Percentiles rank a stretch among this genome's conserved stretches.
Conservation (phyloP, 2,888 invertebrate species). For the Beris chalybata region DNA sequence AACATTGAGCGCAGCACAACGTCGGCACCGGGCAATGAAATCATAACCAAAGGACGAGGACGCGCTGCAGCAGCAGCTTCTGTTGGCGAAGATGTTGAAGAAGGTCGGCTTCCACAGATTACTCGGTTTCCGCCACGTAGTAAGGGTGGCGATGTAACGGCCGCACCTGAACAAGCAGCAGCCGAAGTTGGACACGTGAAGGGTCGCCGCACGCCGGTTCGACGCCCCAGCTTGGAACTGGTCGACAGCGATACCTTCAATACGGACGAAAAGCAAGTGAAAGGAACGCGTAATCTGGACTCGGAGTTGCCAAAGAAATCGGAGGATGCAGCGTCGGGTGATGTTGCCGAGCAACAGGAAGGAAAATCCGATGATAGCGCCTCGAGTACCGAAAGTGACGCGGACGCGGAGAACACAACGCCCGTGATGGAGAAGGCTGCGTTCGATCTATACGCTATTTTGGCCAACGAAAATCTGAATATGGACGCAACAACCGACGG, state of each 20-base stretch:
- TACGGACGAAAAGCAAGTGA: constrained; percentile 59
- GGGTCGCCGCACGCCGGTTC: constrained; percentile 53
- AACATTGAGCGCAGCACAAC: constrained; percentile 50
- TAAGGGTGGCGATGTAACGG: constrained; percentile 41
- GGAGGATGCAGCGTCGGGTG: constrained; percentile 45
- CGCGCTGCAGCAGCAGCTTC: constrained; percentile 38
- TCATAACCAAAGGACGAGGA: constrained; percentile 35
- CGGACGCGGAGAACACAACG: constrained; percentile 54
- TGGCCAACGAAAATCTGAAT: constrained; percentile 67
- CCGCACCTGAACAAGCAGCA: constrained; percentile 11
- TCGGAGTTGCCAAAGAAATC: constrained; percentile 43
- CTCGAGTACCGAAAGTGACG: constrained; percentile 39
- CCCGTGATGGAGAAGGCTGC: constrained; percentile 82
- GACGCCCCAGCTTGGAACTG: constrained; percentile 76
- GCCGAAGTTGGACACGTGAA: not conserved
- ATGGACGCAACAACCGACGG: constrained; percentile 57
- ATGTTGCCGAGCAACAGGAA: constrained; percentile 35
- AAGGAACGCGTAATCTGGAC: constrained; percentile 51
- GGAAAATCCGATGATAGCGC: not conserved
- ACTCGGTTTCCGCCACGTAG: constrained; percentile 83
- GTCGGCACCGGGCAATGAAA: constrained; percentile 57
- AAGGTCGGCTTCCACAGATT: constrained; percentile 70
- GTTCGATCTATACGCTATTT: constrained; percentile 78
- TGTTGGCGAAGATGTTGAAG: constrained; percentile 47
- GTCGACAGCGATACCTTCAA: constrained; percentile 83